Evolutionary conservation across 2,113 vertebrate genomes (phyloP), one percentile per base, ranked within the genome.

Genomic region (Garra rufa): DNA sequence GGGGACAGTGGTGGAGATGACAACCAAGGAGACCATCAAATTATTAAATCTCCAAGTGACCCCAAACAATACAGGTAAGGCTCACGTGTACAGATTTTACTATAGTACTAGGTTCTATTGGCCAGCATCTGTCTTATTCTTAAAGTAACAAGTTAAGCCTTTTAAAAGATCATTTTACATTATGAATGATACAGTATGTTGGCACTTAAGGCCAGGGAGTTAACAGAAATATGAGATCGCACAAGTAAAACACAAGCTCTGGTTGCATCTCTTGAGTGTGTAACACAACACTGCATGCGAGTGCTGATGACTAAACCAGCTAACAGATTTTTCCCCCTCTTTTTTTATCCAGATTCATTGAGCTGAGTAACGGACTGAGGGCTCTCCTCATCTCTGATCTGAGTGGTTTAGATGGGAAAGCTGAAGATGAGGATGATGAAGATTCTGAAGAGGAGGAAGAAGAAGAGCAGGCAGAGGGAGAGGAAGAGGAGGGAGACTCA

Each of bases 21-120:
- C 67, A 92, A 92, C 86, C 80, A 83, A 11, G 96, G 97, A 85
- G 97, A 98, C 86, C 76, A 92, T 0, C 94, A 95, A 76, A 97
- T 99, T 87, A 91, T 96, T 83, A 98, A 98, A 88, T 98, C 97
- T n/a, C 97, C 97, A 83, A 98, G 96, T 91, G 97, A 99, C 90
- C 96, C 96, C 75, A 99, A 98, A 92, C 94, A 97, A 73, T 99
- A 99, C 95, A 96, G 97, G 97, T 99, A 92, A 93, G 11, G 48
- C 55, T 1, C 6, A 82, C 65, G 9, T 1, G 1, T 34, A 67
- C 76, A 59, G 9, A 81, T 67, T 48, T 75, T 28, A 50, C n/a
- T n/a, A n/a, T n/a, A n/a, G n/a, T 26, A 30, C 19, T 69, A 21
- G 65, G 17, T 21, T 38, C 30, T 69, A 21, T 17, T 1, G 17